A percentile compares a stretch with the other conserved stretches of the same genome.
These are phyloP conservation scores for Anabacerthia variegaticeps DNA, from an alignment of 2,797 vertebrate genomes.

Conservation along the genomic window DNA sequence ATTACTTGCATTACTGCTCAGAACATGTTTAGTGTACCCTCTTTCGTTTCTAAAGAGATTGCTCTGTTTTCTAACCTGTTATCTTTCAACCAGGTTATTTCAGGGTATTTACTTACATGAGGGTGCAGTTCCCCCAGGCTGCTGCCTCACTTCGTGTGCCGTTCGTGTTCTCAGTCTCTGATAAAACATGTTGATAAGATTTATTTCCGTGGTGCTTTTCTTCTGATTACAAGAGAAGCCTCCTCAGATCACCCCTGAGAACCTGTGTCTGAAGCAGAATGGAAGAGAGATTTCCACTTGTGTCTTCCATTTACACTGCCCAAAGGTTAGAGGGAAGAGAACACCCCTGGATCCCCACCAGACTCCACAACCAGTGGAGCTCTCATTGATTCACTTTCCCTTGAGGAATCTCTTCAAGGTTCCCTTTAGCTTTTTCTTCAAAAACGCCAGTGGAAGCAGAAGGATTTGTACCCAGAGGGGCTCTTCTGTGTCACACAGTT, in stretches of 20 bases:
- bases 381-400: background rate
- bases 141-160: background rate
- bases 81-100: background rate
- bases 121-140: background rate
- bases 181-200: background rate
- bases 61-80: background rate
- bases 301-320: background rate
- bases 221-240: background rate
- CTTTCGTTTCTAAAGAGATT: background rate
- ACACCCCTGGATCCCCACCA: background rate
- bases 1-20: background rate
- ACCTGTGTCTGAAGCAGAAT: background rate
- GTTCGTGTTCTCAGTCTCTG: background rate
- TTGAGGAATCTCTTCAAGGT: background rate
- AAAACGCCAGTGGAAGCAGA: background rate
- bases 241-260: background rate
- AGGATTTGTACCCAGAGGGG: background rate
- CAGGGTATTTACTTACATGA: background rate
- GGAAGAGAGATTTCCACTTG: background rate
- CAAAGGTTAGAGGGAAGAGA: background rate
- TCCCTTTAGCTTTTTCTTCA: background rate
- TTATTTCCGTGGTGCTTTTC: background rate
- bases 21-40: background rate
- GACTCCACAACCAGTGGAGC: background rate
- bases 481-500: background rate